Evolutionary conservation across 2,113 vertebrate genomes (phyloP), one percentile per base, ranked within the genome.

Genomic region (Passer montanus): DNA sequence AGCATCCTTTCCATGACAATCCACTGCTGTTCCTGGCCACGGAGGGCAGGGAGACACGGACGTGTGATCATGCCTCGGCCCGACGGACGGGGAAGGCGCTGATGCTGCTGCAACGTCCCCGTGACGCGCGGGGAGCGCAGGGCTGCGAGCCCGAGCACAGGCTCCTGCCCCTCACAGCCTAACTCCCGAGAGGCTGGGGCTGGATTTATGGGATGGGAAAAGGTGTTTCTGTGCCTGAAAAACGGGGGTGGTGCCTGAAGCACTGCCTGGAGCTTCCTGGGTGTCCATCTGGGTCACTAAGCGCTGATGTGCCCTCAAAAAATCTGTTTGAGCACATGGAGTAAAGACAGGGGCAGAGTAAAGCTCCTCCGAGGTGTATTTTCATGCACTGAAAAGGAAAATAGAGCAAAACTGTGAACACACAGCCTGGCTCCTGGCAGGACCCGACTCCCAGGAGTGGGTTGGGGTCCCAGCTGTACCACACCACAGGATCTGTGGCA

Each of bases 21-120:
- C 56, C 52, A 6, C 82, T 18, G 50, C 15, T 62, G 50, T 16
- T 44, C 37, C 43, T 0, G 15, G 75, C 46, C 75, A 20, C 0
- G 0, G 67, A 76, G 63, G n/a, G 78, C 41, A 67, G 21, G 58
- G 67, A 1, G 13, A n/a, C 1, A 7, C 22, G 2, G 24, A 11
- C 44, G 19, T 0, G 6, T 11, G 70, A 58, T 92, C 20, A 1
- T 17, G 82, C 53, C 66, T 37, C 1, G 6, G 84, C 39, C 15
- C 0, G 4, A 8, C 63, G 59, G 43, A 37, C 1, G 6, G 56
- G 14, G n/a, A 50, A 15, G 67, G 35, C 6, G 17, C 30, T 10
- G 69, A 35, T 60, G 69, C 63, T 23, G 59, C 66, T 27, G 50
- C 17, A 3, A 52, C 3, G 1, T 44, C 1, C n/a, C 26, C 0